A percentile compares a stretch with the other conserved stretches of the same genome.
phyloP scores from a whole-genome alignment of 1,140 invertebrate species.

The Drosophila arizonae region DNA sequence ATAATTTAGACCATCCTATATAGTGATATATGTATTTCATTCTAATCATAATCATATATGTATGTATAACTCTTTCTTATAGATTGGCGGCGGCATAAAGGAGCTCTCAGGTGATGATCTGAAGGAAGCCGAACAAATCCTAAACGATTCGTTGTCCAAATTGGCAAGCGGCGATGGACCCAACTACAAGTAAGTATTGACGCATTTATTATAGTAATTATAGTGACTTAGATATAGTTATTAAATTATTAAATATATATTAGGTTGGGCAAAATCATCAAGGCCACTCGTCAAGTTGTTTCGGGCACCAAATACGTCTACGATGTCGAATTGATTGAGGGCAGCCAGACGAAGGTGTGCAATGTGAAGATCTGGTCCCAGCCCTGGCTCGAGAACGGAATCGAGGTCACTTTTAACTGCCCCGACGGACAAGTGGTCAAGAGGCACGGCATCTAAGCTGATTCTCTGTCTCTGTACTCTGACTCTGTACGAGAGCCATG shows the following conservation, averaged over 20 bases:
- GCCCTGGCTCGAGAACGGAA: conserved; percentile 49
- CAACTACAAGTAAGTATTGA: conserved; percentile 40
- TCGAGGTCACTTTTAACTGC: conserved; percentile 47
- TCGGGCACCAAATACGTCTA: conserved; percentile 30
- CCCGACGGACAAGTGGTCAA: conserved; percentile 32
- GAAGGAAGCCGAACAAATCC: conserved; percentile 19
- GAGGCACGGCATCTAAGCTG: conserved; percentile 16
- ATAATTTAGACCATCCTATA: neutral
- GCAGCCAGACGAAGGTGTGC: conserved; percentile 21
- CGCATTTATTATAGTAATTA: neutral
- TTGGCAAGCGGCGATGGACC: conserved; percentile 47
- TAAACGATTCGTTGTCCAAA: conserved; percentile 31
- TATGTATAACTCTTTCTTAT: neutral
- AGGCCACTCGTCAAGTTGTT: conserved; percentile 46
- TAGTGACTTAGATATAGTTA: neutral
- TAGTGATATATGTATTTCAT: no score
- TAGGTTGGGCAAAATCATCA: conserved; percentile 35
- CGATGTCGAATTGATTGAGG: conserved; percentile 35
- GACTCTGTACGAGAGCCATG: no score
- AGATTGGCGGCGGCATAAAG: conserved; percentile 8
- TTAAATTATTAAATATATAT: neutral
- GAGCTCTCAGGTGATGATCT: conserved; percentile 23
- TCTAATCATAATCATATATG: neutral
- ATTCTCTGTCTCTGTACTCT: no score
- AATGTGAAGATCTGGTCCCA: conserved; percentile 41